Evolutionary conservation across 1,140 invertebrate species (phyloP), one percentile per base, ranked within the genome.

Genomic region (Adoxophyes honmai): DNA sequence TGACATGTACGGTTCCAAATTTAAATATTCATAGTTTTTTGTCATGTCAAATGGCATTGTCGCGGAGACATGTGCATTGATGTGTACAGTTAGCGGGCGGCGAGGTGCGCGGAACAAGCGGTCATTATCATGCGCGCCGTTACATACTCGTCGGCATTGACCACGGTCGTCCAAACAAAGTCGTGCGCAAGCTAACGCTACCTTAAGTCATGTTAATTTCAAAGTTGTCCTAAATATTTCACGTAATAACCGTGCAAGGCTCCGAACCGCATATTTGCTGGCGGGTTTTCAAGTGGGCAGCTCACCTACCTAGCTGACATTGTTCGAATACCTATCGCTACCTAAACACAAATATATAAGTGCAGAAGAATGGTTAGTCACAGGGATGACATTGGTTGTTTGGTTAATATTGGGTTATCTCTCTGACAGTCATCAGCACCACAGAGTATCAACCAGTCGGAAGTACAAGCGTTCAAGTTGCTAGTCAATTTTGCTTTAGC

Each of bases 291-390:
- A 64, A 59, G 57, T 63, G 48, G 57, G 67, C 65, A 60, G 21
- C 52, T 42, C 67, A 67, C 53, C 52, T 61, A 62, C 33, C 44
- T 52, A 37, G 37, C 13, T 44, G 14, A 8, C 16, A 37, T 10
- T 44, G 11, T 35, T 18, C n/a, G 11, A 39, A 58, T 37, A 34
- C 6, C 21, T 28, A n/a, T n/a, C n/a, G n/a, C 1, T 52, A 44
- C 36, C 10, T 28, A 34, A 34, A 5, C 42, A 55, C 54, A 62
- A 48, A 48, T 36, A n/a, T 35, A 57, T 51, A 61, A 59, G 78
- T 81, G 78, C 76, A 73, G 62, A 78, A 76, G 71, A 73, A 71
- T 74, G 70, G 86, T 88, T 88, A 88, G 86, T 88, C 78, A 88
- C 83, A 81, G 71, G 79, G 70, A 68, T 73, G 67, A 79, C 68